Base-by-base conservation (phyloP, 1,140 invertebrate genomes). In the Acromyrmex heyeri region DNA sequence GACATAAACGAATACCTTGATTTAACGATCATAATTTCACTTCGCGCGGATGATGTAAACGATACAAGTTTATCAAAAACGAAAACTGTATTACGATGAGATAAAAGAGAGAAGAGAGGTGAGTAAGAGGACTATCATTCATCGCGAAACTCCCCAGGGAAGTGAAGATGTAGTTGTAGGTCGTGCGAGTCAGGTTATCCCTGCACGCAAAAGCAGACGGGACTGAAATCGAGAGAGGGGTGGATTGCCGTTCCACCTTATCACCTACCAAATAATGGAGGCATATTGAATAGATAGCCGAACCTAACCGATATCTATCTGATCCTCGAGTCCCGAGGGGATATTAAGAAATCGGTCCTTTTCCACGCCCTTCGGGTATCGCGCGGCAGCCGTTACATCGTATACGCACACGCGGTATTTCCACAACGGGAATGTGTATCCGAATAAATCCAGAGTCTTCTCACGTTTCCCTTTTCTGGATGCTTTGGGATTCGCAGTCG, bases 241-340 rank as follows among this genome's bases (percentile, higher is more conserved):
- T 57, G 81, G 65, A 61, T 75, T 77, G 62, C 79, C 89, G 89
- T 90, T 90, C 86, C 87, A 92, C 88, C 92, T 92, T 93, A 93
- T 93, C 92, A 91, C 92, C 88, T 88, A 92, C 90, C 92, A 91
- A 93, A 93, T 93, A 93, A 92, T 92, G 88, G 92, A 87, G 87
- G 92, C 92, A 91, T 93, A 93, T 93, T 92, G 92, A 93, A 93
- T 93, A 93, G 92, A 93, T 93, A 93, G 91, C 83, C 91, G 69
- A 89, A 83, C 89, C 88, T 91, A 85, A 92, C 82, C 92, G 88
- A 89, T 91, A 91, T 92, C 88, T 93, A 92, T 92, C 91, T 87
- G 91, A 92, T 92, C 88, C 87, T 61, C 62, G 50, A 72, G 81
- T 91, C 92, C 87, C 92, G 38, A 10, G 90, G 92, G 92, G 88